Percentiles rank a stretch among this genome's conserved stretches.
Evolutionary conservation across 2,888 invertebrate species (phyloP).

Genomic region (Eupelmus urozonus): DNA sequence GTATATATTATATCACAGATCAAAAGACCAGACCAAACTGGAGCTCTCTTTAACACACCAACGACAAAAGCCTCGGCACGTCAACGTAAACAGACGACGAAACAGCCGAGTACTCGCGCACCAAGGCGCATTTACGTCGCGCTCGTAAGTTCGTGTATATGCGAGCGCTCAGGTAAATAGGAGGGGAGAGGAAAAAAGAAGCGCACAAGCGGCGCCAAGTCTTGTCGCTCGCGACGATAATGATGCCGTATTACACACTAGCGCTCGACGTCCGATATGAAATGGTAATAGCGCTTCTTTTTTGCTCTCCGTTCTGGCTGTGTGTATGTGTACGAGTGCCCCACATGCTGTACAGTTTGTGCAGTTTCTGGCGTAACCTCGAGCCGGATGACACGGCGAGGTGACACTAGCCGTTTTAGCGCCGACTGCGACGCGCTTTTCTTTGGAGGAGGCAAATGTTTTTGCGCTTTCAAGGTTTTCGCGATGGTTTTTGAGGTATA

Average conservation of each 20-base stretch:
- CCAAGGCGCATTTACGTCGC: neutral
- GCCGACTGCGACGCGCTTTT: no score
- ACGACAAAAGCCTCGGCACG: no score
- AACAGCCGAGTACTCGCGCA: neutral
- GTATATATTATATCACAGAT: no score
- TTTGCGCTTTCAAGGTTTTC: no score
- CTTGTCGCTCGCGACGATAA: slow-evolving; percentile 62
- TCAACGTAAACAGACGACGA: no score
- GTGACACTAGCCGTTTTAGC: neutral
- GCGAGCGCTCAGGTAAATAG: neutral
- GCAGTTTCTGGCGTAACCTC: no score
- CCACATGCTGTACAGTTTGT: neutral
- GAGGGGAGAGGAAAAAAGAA: slow-evolving; percentile 9
- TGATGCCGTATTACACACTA: slow-evolving; percentile 57
- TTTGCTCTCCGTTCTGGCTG: no score
- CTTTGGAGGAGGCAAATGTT: no score
- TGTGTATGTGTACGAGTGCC: neutral
- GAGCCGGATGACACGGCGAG: neutral
- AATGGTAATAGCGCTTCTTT: slow-evolving; percentile 38
- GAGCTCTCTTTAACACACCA: no score
- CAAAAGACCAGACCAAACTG: no score
- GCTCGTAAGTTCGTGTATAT: neutral
- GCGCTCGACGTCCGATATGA: no score
- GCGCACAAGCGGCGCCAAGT: slow-evolving; percentile 57
- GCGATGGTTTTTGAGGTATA: no score